Base-by-base conservation (phyloP, 2,113 vertebrate species). In the Morone chrysops region DNA sequence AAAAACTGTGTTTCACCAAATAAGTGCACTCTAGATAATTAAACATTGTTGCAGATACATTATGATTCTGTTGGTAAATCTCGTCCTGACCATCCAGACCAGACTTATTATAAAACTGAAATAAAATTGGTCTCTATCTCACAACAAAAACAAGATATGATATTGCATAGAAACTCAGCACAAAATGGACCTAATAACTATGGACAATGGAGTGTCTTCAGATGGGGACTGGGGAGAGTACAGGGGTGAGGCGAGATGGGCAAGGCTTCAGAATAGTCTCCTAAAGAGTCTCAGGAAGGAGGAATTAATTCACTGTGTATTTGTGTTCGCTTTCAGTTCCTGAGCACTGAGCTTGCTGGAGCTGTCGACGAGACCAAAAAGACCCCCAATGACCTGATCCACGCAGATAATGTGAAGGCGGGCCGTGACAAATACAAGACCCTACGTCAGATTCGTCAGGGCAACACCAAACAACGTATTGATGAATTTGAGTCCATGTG, bases 391-490 rank as follows among this genome's bases (percentile, higher is more conserved):
- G 98, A 99, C 65, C 95, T 99, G 95, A 97, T 99, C 89, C 97
- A 99, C 0, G 97, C 97, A 0, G 97, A 99, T 87, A 99, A 99
- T 83, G 96, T 99, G 95, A 96, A 96, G 69, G 96, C 95, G 0
- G 98, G 98, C 75, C 96, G 97, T 48, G 98, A 99, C 95, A 99
- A 99, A 93, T 99, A 99, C 93, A 99, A 99, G 95, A 99, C 98
- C 85, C 95, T 99, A 11, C 97, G 98, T 54, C 96, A 99, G 94
- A 99, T 99, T 40, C 97, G 98, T 12, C 98, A 97, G 94, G 98
- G 97, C 74, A 99, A 99, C 92, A 99, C 98, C 89, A 99, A 99
- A 91, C 98, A 99, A 81, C 97, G 98, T 70, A 98, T 99, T 0
- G 97, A 99, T 57, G 97, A 99, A 81, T 99, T 99, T 79, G 98